Evolutionary conservation across 2,113 vertebrate genomes (phyloP), one percentile per base, ranked within the genome.

Genomic region (Corythoichthys haematopterus): DNA sequence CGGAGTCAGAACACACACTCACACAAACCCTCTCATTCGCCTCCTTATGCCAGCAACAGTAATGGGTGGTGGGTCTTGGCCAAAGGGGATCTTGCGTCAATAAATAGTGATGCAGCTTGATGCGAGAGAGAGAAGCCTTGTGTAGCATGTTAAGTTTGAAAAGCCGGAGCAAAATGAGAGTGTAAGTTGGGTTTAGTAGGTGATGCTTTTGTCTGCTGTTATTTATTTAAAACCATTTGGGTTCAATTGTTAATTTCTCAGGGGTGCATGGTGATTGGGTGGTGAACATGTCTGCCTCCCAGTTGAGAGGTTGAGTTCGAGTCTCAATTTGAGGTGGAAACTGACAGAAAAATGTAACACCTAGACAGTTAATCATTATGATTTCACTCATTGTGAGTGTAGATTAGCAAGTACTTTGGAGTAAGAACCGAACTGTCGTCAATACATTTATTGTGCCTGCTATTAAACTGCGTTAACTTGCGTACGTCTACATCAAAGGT

Each of bases 71-170:
- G 81, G 80, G 80, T 83, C 80, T 76, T 79, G 78, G 80, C 73
- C 77, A 72, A 65, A 74, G 68, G 73, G 82, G 81, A 72, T 90
- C 83, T 87, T 89, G 80, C 86, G 84, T 91, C 88, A 91, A 82
- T 89, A 88, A 84, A 84, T 88, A 80, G 87, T 87, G 87, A 90
- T 79, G 79, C 82, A 75, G 83, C 71, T 87, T 76, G 68, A 84
- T 83, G 87, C 81, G 33, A 57, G 33, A 74, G 80, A 62, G 38
- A 45, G 87, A 84, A 87, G 77, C 79, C 71, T 70, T 62, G 70
- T 66, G 13, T 47, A 67, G 79, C 64, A 70, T 59, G 71, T 80
- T 56, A 48, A 69, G 66, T 62, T 70, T 62, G 51, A 16, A 28
- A 13, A 66, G 36, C 60, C 66, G 13, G 56, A 75, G 56, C 67